Evolutionary conservation across 1,140 invertebrate species (phyloP).

Genomic region (Grapholita molesta): DNA sequence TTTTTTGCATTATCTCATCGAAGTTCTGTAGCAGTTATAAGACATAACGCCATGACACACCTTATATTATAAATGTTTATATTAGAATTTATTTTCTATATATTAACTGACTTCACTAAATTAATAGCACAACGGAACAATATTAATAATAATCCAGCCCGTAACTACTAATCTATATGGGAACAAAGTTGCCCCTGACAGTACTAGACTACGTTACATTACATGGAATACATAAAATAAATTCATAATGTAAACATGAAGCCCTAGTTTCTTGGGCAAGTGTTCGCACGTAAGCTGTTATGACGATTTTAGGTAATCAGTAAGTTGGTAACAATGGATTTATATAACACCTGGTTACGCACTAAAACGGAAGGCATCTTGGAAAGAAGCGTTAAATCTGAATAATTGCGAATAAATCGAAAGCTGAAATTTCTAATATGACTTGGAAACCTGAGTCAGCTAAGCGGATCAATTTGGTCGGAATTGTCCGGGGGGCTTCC

Average conservation of each 20-base stretch:
- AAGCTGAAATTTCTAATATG: conserved; percentile 7
- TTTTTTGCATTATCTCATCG: too few species aligned
- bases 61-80: too few species aligned
- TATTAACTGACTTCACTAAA: too few species aligned
- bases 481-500: not conserved
- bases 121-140: too few species aligned
- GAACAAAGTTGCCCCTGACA: too few species aligned
- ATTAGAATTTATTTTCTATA: too few species aligned
- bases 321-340: conserved; percentile 43
- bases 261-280: conserved; percentile 18
- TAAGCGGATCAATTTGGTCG: not conserved
- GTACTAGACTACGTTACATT: too few species aligned
- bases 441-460: not conserved
- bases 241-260: conserved; percentile 18
- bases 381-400: conserved; percentile 39
- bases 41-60: too few species aligned
- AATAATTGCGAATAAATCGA: conserved; percentile 14
- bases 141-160: too few species aligned
- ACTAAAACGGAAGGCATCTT: conserved; percentile 41
- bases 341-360: conserved; percentile 51
- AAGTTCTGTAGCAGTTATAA: too few species aligned
- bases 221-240: not conserved
- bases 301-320: conserved; percentile 30
- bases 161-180: too few species aligned
- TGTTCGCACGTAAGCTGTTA: conserved; percentile 34